Percentiles rank a stretch among this genome's conserved stretches.
Conservation (phyloP, 2,113 vertebrate species). For the Ageneiosus marmoratus region DNA sequence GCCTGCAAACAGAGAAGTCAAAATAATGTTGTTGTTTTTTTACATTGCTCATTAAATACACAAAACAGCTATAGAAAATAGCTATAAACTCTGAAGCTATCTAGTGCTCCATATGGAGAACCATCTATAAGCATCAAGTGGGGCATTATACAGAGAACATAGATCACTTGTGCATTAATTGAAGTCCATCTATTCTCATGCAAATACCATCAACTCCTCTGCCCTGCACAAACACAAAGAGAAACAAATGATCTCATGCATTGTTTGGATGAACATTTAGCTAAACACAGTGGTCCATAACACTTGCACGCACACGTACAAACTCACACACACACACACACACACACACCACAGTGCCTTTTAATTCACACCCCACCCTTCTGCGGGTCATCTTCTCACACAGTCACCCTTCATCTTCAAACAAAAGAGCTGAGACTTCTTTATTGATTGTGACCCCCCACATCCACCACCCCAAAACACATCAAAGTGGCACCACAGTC, state of each 20-base stretch:
- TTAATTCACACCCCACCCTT: conserved; percentile 44
- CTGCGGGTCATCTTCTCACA: conserved; percentile 46
- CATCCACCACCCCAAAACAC: conserved; percentile 47
- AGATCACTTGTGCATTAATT: conserved; percentile 25
- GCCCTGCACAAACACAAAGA: neutral
- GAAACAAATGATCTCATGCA: conserved; percentile 25
- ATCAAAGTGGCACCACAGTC: conserved; percentile 55
- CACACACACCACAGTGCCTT: conserved; percentile 24
- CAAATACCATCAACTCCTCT: conserved; percentile 22
- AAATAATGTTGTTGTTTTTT: neutral
- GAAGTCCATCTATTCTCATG: conserved; percentile 27
- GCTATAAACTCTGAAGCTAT: neutral
- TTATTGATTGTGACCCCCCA: conserved; percentile 49
- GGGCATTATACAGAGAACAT: neutral
- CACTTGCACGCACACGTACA: conserved; percentile 8
- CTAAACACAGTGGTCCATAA: conserved; percentile 16
- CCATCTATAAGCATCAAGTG: neutral
- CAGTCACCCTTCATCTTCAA: conserved; percentile 58
- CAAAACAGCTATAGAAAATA: neutral
- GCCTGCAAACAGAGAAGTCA: conserved; percentile 62
- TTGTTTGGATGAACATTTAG: conserved; percentile 11
- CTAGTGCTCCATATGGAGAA: neutral
- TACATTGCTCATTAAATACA: neutral
- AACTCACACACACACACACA: conserved; percentile 15
- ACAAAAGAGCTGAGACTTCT: conserved; percentile 56